phyloP scores from a whole-genome alignment of 64 coral and sea anemone genomes.

The Montipora capricornis region DNA sequence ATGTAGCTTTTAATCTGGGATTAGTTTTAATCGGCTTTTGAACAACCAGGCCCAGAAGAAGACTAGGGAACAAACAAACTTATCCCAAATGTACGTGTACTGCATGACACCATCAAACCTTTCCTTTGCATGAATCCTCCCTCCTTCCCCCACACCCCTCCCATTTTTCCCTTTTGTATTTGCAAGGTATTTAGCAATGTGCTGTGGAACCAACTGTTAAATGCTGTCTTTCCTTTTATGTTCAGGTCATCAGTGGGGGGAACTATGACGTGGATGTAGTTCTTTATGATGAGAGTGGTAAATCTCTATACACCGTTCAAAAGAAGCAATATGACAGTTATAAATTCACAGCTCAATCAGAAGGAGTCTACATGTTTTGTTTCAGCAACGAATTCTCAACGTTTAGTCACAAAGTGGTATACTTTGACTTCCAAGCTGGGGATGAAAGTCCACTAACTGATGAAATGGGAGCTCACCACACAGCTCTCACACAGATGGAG shows the following conservation, averaged over 20 bases:
- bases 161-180: too few species aligned
- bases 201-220: too few species aligned
- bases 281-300: slow-evolving; percentile 81
- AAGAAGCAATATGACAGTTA: slow-evolving; percentile 99
- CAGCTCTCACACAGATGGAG: slow-evolving; percentile 94
- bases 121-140: too few species aligned
- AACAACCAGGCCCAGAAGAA: too few species aligned
- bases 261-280: slow-evolving; percentile 99
- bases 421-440: slow-evolving; percentile 98
- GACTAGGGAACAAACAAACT: too few species aligned
- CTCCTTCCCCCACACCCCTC: too few species aligned
- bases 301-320: slow-evolving; percentile 83
- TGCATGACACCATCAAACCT: too few species aligned
- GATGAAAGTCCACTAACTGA: slow-evolving; percentile 83
- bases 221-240: neutral
- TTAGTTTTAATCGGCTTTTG: too few species aligned
- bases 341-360: slow-evolving; percentile 74
- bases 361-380: slow-evolving; percentile 95
- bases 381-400: slow-evolving; percentile 99
- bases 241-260: slow-evolving; percentile 96
- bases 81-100: too few species aligned
- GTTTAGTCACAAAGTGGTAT: slow-evolving; percentile 97
- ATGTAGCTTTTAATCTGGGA: too few species aligned
- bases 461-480: slow-evolving; percentile 83
- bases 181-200: too few species aligned